Evolutionary conservation across 2,797 vertebrate genomes (phyloP).

Genomic region (Gallirallus australis): DNA sequence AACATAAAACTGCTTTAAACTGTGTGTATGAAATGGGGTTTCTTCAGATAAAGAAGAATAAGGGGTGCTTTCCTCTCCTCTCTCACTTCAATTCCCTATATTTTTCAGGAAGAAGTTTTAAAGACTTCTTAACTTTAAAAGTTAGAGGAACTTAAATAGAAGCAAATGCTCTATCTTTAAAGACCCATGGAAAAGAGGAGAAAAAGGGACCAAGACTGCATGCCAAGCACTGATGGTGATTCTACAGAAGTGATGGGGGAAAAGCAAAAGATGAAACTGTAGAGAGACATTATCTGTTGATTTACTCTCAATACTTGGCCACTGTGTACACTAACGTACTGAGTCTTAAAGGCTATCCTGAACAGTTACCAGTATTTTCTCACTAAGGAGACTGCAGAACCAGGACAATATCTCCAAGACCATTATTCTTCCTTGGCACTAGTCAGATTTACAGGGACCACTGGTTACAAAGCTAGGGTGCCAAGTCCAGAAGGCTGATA

Average conservation of each 20-base stretch:
- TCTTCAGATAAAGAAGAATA: not conserved
- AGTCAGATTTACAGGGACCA: not conserved
- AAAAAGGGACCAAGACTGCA: not conserved
- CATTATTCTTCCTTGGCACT: not conserved
- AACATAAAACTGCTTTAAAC: not conserved
- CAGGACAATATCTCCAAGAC: not conserved
- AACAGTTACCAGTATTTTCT: not conserved
- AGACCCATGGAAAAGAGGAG: not conserved
- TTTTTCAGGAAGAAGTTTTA: not conserved
- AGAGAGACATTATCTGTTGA: not conserved
- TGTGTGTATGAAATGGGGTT: not conserved
- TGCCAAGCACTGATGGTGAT: slow-evolving; percentile 12
- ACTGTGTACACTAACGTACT: not conserved
- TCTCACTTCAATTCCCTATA: not conserved
- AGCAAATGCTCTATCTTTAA: not conserved
- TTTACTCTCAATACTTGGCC: not conserved
- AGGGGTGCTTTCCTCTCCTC: not conserved
- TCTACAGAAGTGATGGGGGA: slow-evolving; percentile 8
- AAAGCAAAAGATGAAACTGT: slow-evolving; percentile 23
- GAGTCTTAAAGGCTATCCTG: not conserved
- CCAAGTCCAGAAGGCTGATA: not conserved
- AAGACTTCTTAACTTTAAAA: not conserved
- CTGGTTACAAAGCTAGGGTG: not conserved
- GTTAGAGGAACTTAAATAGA: not conserved
- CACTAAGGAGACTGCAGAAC: not conserved